Evolutionary conservation across 2,797 vertebrate species (phyloP).

Genomic region (Cynopterus sphinx): DNA sequence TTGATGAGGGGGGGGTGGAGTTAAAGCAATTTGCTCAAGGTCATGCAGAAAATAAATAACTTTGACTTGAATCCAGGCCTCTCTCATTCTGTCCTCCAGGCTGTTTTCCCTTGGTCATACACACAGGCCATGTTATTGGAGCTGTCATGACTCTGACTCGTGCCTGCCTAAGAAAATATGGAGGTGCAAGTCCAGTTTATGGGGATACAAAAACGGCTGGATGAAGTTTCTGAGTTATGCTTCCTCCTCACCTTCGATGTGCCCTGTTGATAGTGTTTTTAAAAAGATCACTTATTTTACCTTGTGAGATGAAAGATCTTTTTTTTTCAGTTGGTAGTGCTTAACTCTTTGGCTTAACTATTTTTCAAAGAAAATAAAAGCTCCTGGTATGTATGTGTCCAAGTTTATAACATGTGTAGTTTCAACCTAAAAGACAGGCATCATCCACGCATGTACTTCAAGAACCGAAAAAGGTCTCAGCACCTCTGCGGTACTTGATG

Average conservation of each 20-base stretch:
- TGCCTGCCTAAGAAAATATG: neutral
- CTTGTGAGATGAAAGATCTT: neutral
- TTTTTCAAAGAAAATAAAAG: neutral
- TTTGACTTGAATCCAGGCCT: neutral
- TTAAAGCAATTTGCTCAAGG: neutral
- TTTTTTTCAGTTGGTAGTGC: neutral
- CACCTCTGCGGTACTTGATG: constrained; percentile 9
- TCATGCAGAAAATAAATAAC: neutral
- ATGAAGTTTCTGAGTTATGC: neutral
- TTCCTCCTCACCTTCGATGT: constrained; percentile 1
- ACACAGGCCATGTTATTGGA: neutral
- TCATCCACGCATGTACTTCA: neutral
- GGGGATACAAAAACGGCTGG: neutral
- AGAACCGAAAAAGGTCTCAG: neutral
- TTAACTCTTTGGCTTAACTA: neutral
- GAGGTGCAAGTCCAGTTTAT: neutral
- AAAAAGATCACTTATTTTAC: constrained; percentile 1
- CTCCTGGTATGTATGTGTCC: neutral
- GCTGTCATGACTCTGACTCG: neutral
- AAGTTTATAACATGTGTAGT: neutral
- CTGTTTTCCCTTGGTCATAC: neutral
- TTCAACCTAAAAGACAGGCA: neutral
- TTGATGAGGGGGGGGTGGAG: neutral
- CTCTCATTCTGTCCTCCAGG: neutral
- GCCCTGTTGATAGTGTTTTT: neutral